Percentiles rank a stretch among this genome's conserved stretches.
phyloP scores from a whole-genome alignment of 2,888 invertebrate genomes.

The Alloscopus bannaensis region DNA sequence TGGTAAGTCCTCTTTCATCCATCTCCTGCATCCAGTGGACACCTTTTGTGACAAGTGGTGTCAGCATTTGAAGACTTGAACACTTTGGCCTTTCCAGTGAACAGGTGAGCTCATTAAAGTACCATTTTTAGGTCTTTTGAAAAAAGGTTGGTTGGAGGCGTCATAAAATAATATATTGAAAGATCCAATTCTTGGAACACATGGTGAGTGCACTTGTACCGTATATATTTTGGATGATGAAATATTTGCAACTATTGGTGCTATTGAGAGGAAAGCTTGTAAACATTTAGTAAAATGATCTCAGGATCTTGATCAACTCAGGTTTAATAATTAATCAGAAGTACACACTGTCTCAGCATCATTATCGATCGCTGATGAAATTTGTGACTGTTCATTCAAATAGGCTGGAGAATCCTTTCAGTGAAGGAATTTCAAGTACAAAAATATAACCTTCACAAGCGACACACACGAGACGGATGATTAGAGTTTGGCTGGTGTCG shows the following conservation, averaged over 20 bases:
- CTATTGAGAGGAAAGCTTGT: not conserved
- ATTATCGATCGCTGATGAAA: too few species aligned
- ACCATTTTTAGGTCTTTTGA: not conserved
- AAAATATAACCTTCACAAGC: too few species aligned
- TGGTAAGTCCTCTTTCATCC: not conserved
- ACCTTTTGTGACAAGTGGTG: not conserved
- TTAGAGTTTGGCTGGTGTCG: too few species aligned
- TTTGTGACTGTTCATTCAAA: too few species aligned
- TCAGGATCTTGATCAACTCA: not conserved
- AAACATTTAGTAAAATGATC: not conserved
- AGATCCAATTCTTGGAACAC: not conserved
- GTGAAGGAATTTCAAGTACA: too few species aligned
- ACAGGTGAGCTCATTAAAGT: conserved; percentile 9
- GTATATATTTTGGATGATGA: conserved; percentile 9
- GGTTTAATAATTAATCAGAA: too few species aligned
- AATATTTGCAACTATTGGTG: not conserved
- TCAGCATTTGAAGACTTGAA: not conserved
- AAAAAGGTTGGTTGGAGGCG: not conserved
- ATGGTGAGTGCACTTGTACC: not conserved
- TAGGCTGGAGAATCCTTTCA: too few species aligned
- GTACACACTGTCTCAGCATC: too few species aligned
- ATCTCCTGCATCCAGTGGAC: not conserved
- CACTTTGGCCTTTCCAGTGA: not conserved
- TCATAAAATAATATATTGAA: not conserved
- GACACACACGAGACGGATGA: too few species aligned